Evolutionary conservation across 2,113 vertebrate species (phyloP).

Genomic region (Callocephalon fimbriatum): DNA sequence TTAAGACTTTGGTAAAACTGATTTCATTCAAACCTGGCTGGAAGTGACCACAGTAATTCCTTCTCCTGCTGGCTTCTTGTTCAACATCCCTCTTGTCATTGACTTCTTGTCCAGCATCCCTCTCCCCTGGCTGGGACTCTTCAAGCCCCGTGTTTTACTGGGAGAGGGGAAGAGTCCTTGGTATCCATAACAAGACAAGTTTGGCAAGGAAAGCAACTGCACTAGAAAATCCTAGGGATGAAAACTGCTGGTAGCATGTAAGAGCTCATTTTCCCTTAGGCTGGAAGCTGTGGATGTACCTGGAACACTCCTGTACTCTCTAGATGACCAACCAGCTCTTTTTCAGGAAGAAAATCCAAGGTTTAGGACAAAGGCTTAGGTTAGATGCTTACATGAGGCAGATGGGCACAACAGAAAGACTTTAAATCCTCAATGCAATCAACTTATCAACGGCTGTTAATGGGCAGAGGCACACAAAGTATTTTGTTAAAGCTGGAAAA

Average conservation of each 20-base stretch:
- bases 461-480: not conserved
- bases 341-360: not conserved
- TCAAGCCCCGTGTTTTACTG: not conserved
- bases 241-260: not conserved
- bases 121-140: not conserved
- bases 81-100: too few relatives aligned
- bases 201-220: not conserved
- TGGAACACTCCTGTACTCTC: not conserved
- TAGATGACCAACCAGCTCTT: accelerated
- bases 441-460: not conserved
- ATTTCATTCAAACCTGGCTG: not conserved
- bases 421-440: not conserved
- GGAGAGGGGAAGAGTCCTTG: not conserved
- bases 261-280: not conserved
- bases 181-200: not conserved
- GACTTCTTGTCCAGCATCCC: not conserved
- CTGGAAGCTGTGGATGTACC: not conserved
- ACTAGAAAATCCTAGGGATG: not conserved
- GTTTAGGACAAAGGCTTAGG: not conserved
- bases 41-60: not conserved
- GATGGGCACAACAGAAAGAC: not conserved
- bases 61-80: not conserved
- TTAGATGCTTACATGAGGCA: not conserved
- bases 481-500: not conserved
- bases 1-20: not conserved